phyloP scores from a whole-genome alignment of 2,113 vertebrate species.

The Perca schrenkii region DNA sequence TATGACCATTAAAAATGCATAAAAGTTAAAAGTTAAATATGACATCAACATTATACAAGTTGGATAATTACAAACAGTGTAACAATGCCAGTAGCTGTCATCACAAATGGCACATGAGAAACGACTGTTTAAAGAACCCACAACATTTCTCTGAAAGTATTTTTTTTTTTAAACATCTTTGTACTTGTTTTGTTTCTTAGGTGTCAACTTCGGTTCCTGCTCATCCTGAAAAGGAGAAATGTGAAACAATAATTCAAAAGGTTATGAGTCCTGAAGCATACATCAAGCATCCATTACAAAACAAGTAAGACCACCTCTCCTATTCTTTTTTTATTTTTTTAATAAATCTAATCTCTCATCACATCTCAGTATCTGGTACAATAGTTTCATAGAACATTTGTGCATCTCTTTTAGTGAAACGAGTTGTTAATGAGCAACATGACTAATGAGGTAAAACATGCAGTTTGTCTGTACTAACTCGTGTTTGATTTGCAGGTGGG shows the following conservation, averaged over 20 bases:
- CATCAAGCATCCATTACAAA: slow-evolving; percentile 97
- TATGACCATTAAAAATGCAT: neutral
- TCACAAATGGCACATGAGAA: neutral
- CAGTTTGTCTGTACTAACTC: neutral
- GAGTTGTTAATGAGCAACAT: neutral
- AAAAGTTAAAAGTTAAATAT: neutral
- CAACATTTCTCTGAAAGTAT: neutral
- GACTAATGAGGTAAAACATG: neutral
- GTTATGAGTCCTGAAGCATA: slow-evolving; percentile 91
- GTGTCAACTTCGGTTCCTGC: slow-evolving; percentile 89
- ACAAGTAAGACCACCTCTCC: slow-evolving; percentile 85
- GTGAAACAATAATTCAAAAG: slow-evolving; percentile 85
- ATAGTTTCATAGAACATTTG: neutral
- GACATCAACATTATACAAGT: neutral
- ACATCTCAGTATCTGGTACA: too few relatives aligned
- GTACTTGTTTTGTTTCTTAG: slow-evolving; percentile 73
- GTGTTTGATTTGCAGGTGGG: slow-evolving; percentile 88
- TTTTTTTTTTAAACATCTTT: too few relatives aligned
- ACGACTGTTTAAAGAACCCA: neutral
- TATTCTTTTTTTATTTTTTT: fast-evolving
- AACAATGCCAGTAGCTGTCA: neutral
- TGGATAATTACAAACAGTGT: neutral
- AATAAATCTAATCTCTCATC: neutral
- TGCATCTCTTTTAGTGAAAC: neutral
- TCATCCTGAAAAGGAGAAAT: slow-evolving; percentile 90